Base-by-base conservation (phyloP, 2,113 vertebrate genomes). In the Notothenia coriiceps region DNA sequence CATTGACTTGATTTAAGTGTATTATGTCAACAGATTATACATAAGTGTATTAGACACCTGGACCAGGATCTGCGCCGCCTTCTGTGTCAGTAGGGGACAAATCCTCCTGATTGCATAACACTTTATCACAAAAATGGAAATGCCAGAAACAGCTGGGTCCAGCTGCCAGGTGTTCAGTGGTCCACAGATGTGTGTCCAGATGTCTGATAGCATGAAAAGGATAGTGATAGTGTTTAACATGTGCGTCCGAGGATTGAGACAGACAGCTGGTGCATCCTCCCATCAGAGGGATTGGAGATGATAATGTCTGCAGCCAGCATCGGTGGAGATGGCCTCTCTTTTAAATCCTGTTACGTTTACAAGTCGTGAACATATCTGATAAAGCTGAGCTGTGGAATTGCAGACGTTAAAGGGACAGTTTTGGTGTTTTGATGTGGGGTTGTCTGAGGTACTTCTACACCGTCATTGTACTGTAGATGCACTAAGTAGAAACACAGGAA, bases 261-360 rank as follows among this genome's bases (percentile, higher is more conserved):
- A 8, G 63, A 71, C 59, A 83, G 68, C 67, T 86, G 80, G n/a
- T 43, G 72, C 43, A 29, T 72, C 14, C 20, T 62, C 71, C 33
- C 59, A 59, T 68, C 56, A 56, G 5, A 33, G 56, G 74, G 74
- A 67, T 71, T 68, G 49, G 25, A 22, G 33, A 59, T 52, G 10
- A 15, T 17, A 56, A 51, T 72, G 29, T 64, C 7, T 67, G 52
- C 10, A 20, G 2, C 51, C 7, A 29, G 22, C 14, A 29, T 44
- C 46, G 5, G 47, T 51, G 15, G 10, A 13, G 29, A 35, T 35
- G 49, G n/a, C 8, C 59, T 61, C 59, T 61, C 8, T 61, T 43
- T 40, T 52, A 51, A 52, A 67, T 33, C 60, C 43, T 20, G 55
- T 60, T 5, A 49, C 9, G 40, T 47, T 13, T 13, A 15, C 61